A percentile compares a stretch with the other conserved stretches of the same genome.
These are phyloP conservation scores for Falco cherrug DNA, from an alignment of 2,797 vertebrate species.

Conservation along the genomic window DNA sequence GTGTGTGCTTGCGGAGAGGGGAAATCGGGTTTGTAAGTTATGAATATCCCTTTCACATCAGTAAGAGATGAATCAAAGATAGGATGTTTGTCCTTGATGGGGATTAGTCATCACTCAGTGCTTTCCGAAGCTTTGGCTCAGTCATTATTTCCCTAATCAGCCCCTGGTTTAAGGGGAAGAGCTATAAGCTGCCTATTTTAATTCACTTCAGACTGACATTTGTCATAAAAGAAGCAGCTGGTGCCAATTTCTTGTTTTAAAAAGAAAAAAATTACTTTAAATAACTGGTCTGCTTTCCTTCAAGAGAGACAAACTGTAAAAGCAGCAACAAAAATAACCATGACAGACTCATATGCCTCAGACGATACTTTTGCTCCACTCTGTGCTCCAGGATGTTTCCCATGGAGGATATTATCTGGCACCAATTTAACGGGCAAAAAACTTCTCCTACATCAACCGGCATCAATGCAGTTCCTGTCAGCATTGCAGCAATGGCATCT, in stretches of 20 bases:
- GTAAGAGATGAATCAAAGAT: conserved; percentile 40
- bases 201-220: conserved; percentile 17
- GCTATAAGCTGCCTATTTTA: conserved; percentile 45
- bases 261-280: conserved; percentile 61
- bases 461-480: neutral
- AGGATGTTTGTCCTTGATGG: conserved; percentile 23
- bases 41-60: conserved; percentile 17
- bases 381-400: neutral
- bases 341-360: conserved; percentile 31
- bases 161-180: conserved; percentile 45
- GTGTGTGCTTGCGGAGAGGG: neutral
- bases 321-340: conserved; percentile 58
- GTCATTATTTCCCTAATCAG: conserved; percentile 51
- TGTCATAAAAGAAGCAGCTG: conserved; percentile 60
- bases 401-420: neutral
- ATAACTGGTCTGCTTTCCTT: conserved; percentile 62
- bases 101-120: conserved; percentile 35
- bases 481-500: neutral
- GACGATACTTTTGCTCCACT: conserved; percentile 28
- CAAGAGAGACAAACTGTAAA: conserved; percentile 12
- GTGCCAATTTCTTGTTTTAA: conserved; percentile 57
- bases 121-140: conserved; percentile 10
- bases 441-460: neutral
- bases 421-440: neutral
- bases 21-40: neutral